Conservation (phyloP, 2,797 vertebrate genomes). For the Oryzias sinensis region DNA sequence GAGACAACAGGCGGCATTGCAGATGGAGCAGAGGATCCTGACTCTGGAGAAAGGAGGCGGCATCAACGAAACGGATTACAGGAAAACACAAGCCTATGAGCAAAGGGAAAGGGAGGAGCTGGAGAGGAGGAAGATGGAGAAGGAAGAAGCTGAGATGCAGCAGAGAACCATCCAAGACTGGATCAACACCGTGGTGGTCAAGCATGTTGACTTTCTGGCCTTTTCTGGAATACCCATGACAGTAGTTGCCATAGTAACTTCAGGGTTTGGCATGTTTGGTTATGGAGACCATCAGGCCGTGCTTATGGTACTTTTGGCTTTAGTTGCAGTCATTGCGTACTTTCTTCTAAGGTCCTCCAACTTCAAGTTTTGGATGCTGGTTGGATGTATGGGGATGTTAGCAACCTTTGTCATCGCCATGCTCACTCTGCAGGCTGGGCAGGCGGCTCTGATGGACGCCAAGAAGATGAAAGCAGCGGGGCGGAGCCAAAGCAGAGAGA, state of each 20-base stretch:
- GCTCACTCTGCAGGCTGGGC: conserved; percentile 58
- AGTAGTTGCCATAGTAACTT: conserved; percentile 45
- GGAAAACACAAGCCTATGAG: conserved; percentile 22
- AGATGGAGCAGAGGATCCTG: conserved; percentile 65
- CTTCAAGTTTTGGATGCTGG: conserved; percentile 70
- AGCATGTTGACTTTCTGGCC: conserved; percentile 62
- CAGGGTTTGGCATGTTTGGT: conserved; percentile 54
- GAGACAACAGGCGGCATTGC: conserved; percentile 43
- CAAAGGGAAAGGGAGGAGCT: conserved; percentile 33
- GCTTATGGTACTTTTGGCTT: conserved; percentile 42
- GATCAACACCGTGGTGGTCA: conserved; percentile 54
- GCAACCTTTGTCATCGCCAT: conserved; percentile 56
- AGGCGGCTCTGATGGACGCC: conserved; percentile 32
- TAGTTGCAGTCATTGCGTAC: conserved; percentile 40
- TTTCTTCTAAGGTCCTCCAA: conserved; percentile 39
- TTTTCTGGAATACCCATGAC: conserved; percentile 67
- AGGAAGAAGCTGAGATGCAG: conserved; percentile 39
- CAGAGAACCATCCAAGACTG: conserved; percentile 58
- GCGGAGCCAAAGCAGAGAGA: conserved; percentile 15
- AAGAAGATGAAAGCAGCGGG: conserved; percentile 27
- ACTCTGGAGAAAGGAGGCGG: conserved; percentile 35
- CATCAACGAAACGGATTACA: neutral
- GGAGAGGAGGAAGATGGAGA: conserved; percentile 38
- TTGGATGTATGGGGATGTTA: conserved; percentile 60
- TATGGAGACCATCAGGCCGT: conserved; percentile 55